A percentile compares a stretch with the other conserved stretches of the same genome.
These are phyloP conservation scores for Recurvirostra avosetta DNA, from an alignment of 2,113 vertebrate species.

Conservation along the genomic window DNA sequence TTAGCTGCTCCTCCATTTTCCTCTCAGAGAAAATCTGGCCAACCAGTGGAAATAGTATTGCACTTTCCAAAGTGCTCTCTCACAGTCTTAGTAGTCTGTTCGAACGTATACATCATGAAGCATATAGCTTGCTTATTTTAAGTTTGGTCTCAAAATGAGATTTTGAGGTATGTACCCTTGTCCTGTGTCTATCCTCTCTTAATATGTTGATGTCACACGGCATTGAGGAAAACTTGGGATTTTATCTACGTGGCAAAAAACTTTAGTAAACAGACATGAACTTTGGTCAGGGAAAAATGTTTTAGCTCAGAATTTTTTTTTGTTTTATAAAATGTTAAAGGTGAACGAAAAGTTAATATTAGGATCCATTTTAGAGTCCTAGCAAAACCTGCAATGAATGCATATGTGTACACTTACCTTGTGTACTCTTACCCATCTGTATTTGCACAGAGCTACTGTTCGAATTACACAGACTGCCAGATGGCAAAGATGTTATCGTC, in stretches of 20 bases:
- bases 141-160: background rate
- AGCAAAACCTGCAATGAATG: background rate
- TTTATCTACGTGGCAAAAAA: background rate
- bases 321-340: background rate
- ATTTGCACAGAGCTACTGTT: background rate
- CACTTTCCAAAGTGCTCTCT: background rate
- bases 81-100: background rate
- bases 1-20: background rate
- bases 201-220: background rate
- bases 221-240: background rate
- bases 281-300: background rate
- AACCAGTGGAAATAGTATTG: background rate
- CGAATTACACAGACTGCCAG: background rate
- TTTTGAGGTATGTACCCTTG: background rate
- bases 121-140: background rate
- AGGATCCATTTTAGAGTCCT: background rate
- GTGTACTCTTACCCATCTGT: background rate
- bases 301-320: background rate
- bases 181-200: background rate
- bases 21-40: background rate
- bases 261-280: background rate
- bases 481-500: background rate
- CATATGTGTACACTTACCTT: background rate
- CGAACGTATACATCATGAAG: background rate
- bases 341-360: background rate